Percentiles rank a stretch among this genome's conserved stretches.
Conservation (phyloP, 2,113 vertebrate species). For the Haplochromis vanheusdeni region DNA sequence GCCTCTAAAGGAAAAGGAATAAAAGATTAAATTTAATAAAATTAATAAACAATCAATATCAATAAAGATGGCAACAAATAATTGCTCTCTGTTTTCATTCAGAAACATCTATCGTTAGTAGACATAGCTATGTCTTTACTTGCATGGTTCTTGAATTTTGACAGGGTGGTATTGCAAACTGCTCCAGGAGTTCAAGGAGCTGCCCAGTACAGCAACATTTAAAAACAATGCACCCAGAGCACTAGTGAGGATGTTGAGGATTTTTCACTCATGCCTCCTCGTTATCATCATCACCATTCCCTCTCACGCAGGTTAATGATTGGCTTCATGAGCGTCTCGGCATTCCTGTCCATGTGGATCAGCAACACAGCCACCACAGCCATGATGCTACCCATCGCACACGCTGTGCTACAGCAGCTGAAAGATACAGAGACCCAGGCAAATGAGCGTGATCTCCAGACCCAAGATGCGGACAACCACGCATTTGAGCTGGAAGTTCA, state of each 20-base stretch:
- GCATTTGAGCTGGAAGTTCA: constrained; percentile 46
- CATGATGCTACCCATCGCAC: constrained; percentile 93
- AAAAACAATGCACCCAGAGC: background rate
- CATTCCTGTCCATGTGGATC: constrained; percentile 98
- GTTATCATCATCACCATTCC: background rate
- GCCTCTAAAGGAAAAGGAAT: background rate
- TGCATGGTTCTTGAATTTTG: background rate
- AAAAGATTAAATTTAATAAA: background rate
- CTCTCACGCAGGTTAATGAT: constrained; percentile 77
- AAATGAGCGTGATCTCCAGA: constrained; percentile 23
- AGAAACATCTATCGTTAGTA: background rate
- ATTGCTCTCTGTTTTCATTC: background rate
- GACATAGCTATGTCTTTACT: background rate
- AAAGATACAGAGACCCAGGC: constrained; percentile 53
- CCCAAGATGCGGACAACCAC: constrained; percentile 35
- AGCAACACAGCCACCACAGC: constrained; percentile 91
- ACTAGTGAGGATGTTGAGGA: background rate
- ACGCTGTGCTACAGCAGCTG: constrained; percentile 84
- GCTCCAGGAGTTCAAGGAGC: background rate
- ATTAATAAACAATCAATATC: background rate
- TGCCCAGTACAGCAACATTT: background rate
- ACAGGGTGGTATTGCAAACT: background rate
- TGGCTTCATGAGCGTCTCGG: constrained; percentile 88
- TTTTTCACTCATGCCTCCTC: background rate
- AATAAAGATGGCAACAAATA: background rate